phyloP scores from a whole-genome alignment of 2,113 vertebrate genomes.

The Corythoichthys intestinalis region DNA sequence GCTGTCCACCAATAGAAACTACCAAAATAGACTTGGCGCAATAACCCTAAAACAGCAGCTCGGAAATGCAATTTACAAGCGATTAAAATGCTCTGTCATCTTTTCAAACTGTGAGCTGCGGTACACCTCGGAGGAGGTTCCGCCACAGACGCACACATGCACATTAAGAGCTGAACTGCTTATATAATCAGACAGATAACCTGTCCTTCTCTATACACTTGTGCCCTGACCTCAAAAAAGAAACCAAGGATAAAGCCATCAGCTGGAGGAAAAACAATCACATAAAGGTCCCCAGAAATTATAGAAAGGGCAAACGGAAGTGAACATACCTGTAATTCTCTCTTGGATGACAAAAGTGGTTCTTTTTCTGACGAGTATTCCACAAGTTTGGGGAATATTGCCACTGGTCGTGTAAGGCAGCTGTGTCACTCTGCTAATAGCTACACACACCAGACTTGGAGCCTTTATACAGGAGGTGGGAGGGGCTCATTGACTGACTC shows the following conservation, averaged over 20 bases:
- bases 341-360: slow-evolving; percentile 41
- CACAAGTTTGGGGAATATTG: slow-evolving; percentile 63
- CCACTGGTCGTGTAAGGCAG: slow-evolving; percentile 62
- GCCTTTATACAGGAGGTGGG: slow-evolving; percentile 78
- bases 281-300: slow-evolving; percentile 10
- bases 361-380: slow-evolving; percentile 60
- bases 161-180: slow-evolving; percentile 45
- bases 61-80: slow-evolving; percentile 7
- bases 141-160: slow-evolving; percentile 28
- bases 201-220: slow-evolving; percentile 58
- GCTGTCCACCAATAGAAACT: slow-evolving; percentile 38
- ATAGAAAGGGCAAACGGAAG: slow-evolving; percentile 2
- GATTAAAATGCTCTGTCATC: background rate
- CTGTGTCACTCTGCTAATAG: slow-evolving; percentile 78
- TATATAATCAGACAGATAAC: slow-evolving; percentile 65
- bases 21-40: slow-evolving; percentile 39
- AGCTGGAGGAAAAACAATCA: slow-evolving; percentile 32
- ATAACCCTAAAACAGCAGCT: slow-evolving; percentile 34
- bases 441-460: slow-evolving; percentile 61
- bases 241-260: slow-evolving; percentile 60
- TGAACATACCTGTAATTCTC: slow-evolving; percentile 71
- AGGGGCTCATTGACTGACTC: slow-evolving; percentile 67
- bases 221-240: slow-evolving; percentile 58
- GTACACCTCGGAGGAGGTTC: slow-evolving; percentile 25
- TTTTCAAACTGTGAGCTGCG: slow-evolving; percentile 14